Evolutionary conservation across 1,140 invertebrate species (phyloP).

Genomic region (Bombus polaris): DNA sequence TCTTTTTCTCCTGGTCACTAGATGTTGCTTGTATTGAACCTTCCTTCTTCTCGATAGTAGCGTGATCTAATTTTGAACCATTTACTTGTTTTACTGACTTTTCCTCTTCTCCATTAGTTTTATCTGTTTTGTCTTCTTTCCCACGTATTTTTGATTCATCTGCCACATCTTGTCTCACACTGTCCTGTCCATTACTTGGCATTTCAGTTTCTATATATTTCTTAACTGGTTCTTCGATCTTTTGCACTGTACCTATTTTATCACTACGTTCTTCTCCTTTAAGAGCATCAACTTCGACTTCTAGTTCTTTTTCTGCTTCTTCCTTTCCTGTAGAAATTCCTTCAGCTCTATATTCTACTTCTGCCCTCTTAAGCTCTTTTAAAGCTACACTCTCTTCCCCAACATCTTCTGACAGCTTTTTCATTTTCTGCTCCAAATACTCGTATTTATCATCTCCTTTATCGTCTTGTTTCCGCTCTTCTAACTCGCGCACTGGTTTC

Average conservation of each 20-base stretch:
- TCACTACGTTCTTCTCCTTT: background rate
- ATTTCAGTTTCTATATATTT: slow-evolving; percentile 25
- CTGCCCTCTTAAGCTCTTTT: background rate
- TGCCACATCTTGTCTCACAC: background rate
- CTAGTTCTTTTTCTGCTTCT: too few species aligned
- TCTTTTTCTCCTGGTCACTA: background rate
- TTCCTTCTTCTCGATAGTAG: background rate
- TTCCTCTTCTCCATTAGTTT: background rate
- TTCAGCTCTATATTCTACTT: background rate
- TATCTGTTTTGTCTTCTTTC: background rate
- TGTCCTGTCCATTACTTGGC: background rate
- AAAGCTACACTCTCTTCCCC: background rate
- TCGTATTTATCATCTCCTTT: background rate
- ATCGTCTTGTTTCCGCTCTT: background rate
- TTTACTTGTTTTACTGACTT: background rate
- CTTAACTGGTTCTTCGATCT: slow-evolving; percentile 7
- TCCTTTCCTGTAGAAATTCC: too few species aligned
- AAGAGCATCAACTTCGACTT: background rate
- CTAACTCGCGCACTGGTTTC: background rate
- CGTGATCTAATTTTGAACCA: too few species aligned
- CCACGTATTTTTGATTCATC: background rate
- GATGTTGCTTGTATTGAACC: background rate
- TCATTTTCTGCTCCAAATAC: background rate
- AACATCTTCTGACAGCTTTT: background rate
- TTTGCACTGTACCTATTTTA: background rate